Percentiles rank a stretch among this genome's conserved stretches.
Evolutionary conservation across 1,140 invertebrate species (phyloP).

Genomic region (Drosophila miranda): DNA sequence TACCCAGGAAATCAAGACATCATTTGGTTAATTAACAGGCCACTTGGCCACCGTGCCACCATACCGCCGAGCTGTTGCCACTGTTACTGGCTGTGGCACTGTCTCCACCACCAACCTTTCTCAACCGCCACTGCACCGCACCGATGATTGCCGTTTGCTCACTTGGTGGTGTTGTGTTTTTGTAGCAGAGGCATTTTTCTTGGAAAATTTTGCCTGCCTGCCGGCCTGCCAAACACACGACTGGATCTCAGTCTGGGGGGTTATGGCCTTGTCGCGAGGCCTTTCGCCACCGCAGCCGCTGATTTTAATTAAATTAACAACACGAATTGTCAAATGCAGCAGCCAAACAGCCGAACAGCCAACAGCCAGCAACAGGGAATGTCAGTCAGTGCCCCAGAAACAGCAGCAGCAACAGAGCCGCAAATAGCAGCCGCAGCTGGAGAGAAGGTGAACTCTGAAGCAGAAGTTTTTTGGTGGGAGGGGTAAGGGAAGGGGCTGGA

Average conservation of each 20-base stretch:
- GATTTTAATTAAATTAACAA: constrained; percentile 77
- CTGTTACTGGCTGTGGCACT: too few relatives aligned
- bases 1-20: too few relatives aligned
- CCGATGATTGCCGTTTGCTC: constrained; percentile 5
- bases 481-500: constrained; percentile 1
- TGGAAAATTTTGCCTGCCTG: constrained; percentile 2
- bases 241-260: too few relatives aligned
- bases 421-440: too few relatives aligned
- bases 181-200: constrained; percentile 23
- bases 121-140: too few relatives aligned
- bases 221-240: constrained; percentile 20
- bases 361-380: constrained; percentile 18
- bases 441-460: too few relatives aligned
- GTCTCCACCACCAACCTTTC: not conserved
- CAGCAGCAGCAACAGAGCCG: too few relatives aligned
- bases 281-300: constrained; percentile 20
- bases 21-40: too few relatives aligned
- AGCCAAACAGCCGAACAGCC: constrained; percentile 42
- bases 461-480: not conserved
- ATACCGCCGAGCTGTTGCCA: too few relatives aligned
- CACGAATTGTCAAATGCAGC: constrained; percentile 64
- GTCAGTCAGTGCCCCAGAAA: too few relatives aligned
- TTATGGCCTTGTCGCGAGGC: constrained; percentile 4
- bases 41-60: too few relatives aligned
- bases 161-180: constrained; percentile 3